Evolutionary conservation across 2,888 invertebrate genomes (phyloP).

Genomic region (Nomada fucata): DNA sequence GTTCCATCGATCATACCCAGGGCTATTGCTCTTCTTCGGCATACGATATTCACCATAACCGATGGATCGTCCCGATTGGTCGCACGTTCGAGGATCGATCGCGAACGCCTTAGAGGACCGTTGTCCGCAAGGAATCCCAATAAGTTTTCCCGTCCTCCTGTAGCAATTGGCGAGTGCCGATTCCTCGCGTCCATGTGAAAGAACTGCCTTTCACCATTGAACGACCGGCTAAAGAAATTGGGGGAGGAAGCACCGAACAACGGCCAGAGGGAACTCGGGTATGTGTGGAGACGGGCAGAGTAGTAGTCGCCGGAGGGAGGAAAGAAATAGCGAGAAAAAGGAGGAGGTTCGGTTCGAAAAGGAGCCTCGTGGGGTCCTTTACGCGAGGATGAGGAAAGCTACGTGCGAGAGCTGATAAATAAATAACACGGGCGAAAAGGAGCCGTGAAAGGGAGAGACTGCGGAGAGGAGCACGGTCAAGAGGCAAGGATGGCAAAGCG

Average conservation of each 20-base stretch:
- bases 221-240: slow-evolving; percentile 10
- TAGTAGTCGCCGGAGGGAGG: too few species aligned
- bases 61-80: slow-evolving; percentile 42
- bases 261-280: neutral
- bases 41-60: slow-evolving; percentile 28
- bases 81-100: slow-evolving; percentile 51
- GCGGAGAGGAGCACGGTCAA: slow-evolving; percentile 70
- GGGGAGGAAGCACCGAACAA: slow-evolving; percentile 15
- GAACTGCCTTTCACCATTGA: slow-evolving; percentile 32
- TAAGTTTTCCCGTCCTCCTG: slow-evolving; percentile 48
- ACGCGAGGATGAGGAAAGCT: slow-evolving; percentile 45
- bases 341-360: slow-evolving; percentile 22
- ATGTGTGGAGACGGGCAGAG: neutral
- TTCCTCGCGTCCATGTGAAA: slow-evolving; percentile 50
- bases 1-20: neutral
- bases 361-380: slow-evolving; percentile 58
- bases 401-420: slow-evolving; percentile 75
- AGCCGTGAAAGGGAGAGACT: neutral
- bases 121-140: slow-evolving; percentile 64
- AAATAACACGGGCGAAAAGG: slow-evolving; percentile 67
- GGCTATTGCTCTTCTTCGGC: slow-evolving; percentile 4
- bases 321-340: slow-evolving; percentile 10
- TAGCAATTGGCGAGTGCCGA: slow-evolving; percentile 60
- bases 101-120: slow-evolving; percentile 22
- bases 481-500: slow-evolving; percentile 71